Base-by-base conservation (phyloP, 2,797 vertebrate genomes). In the Tapirus indicus region DNA sequence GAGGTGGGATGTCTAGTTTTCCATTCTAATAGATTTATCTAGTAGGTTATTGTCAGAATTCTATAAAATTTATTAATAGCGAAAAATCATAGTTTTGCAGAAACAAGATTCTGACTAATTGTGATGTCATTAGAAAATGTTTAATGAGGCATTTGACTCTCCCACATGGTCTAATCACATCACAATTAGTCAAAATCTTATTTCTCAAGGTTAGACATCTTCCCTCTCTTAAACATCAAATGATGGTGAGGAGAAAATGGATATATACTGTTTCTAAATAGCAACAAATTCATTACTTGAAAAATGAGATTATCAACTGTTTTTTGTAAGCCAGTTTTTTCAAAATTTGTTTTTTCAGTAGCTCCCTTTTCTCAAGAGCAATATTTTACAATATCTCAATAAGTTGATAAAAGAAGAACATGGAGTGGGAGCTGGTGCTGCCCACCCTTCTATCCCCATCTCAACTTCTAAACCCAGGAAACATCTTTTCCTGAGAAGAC, bases 371-470 rank as follows among this genome's bases (percentile, higher is more conserved):
- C 35, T 20, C 14, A 29, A 75, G 44, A 72, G 7, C 56, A 92
- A 87, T 69, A 69, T 25, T 83, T 75, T 64, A 11, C 0, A 91
- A 16, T 74, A 38, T 7, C 8, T 82, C 44, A 75, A 27, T 11
- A 27, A 82, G 49, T 7, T 32, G 7, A 47, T 23, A 62, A 79
- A 75, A 89, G 32, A 12, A 35, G 52, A 74, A 47, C 27, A 35
- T 52, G 60, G 20, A 29, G 16, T 54, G 0, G 6, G 2, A 78
- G 18, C 7, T 44, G 16, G 0, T 32, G 12, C 0, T 21, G 1
- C 0, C 58, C 3, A 35, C 4, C 6, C 8, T 74, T 21, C 9
- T 74, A 6, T 6, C 5, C 12, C 5, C 0, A 29, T 3, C 1
- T 1, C 1, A 13, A 13, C 7, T 64, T 66, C 47, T 54, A 62